Conservation (phyloP, 2,888 invertebrate species). For the Hemicrepidius hirtus region DNA sequence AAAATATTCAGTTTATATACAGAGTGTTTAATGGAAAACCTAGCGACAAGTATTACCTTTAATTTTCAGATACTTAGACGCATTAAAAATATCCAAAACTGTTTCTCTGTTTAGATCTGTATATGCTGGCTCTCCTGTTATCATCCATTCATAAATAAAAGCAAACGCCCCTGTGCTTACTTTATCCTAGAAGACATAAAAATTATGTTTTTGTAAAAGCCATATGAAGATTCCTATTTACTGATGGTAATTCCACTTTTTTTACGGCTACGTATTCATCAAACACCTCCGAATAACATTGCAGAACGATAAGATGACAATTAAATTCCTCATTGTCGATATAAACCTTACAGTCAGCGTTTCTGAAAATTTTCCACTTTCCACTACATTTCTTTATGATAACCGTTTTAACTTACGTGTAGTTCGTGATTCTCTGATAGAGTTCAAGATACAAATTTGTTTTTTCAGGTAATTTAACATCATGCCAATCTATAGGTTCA, state of each 20-base stretch:
- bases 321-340: constrained; percentile 81
- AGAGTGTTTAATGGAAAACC: too few species aligned
- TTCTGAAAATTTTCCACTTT: constrained; percentile 71
- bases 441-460: constrained; percentile 80
- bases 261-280: constrained; percentile 72
- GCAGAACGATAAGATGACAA: constrained; percentile 81
- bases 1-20: constrained; percentile 41
- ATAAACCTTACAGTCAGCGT: constrained; percentile 80
- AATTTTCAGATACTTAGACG: constrained; percentile 82
- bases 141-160: constrained; percentile 89
- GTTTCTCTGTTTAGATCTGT: constrained; percentile 81
- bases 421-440: constrained; percentile 79
- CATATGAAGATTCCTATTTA: constrained; percentile 50
- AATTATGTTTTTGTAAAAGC: too few species aligned
- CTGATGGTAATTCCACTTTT: constrained; percentile 69
- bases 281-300: constrained; percentile 81
- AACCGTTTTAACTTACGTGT: constrained; percentile 73
- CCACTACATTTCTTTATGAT: not conserved
- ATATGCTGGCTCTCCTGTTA: constrained; percentile 78
- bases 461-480: constrained; percentile 79
- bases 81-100: constrained; percentile 82
- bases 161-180: constrained; percentile 77
- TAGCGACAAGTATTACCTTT: too few species aligned
- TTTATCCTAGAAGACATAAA: constrained; percentile 68
- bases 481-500: constrained; percentile 79